phyloP scores from a whole-genome alignment of 2,888 invertebrate genomes.

The Seladonia tumulorum region DNA sequence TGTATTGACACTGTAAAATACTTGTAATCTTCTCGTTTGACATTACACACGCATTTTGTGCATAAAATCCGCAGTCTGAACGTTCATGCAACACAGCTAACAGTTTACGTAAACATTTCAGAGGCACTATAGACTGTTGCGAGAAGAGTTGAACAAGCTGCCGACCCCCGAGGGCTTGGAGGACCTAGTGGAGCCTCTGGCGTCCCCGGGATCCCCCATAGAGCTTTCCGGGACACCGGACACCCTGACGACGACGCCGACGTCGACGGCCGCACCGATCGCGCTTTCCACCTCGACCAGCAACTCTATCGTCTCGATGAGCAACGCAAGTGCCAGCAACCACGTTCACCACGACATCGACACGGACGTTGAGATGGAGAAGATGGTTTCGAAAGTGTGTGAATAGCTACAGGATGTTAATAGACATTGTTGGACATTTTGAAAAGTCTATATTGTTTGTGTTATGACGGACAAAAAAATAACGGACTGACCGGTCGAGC shows the following conservation, averaged over 20 bases:
- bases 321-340: constrained; percentile 75
- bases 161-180: constrained; percentile 91
- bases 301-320: constrained; percentile 70
- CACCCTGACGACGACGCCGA: constrained; percentile 80
- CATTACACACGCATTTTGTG: no score
- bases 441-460: constrained; percentile 83
- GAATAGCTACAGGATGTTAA: constrained; percentile 85
- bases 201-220: constrained; percentile 82
- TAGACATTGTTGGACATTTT: constrained; percentile 84
- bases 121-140: constrained; percentile 92
- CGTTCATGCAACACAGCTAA: not conserved
- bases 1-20: no score
- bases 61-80: no score
- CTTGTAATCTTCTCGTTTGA: no score
- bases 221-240: constrained; percentile 80
- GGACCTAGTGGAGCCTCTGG: constrained; percentile 88
- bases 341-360: constrained; percentile 85
- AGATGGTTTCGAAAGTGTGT: constrained; percentile 90
- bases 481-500: constrained; percentile 51
- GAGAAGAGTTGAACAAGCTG: constrained; percentile 94
- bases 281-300: constrained; percentile 74
- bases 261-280: constrained; percentile 68
- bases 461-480: constrained; percentile 74
- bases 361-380: constrained; percentile 91
- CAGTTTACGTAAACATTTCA: constrained; percentile 82